Conservation (phyloP, 2,888 invertebrate genomes). For the Ashinkailepas kermadecensis region DNA sequence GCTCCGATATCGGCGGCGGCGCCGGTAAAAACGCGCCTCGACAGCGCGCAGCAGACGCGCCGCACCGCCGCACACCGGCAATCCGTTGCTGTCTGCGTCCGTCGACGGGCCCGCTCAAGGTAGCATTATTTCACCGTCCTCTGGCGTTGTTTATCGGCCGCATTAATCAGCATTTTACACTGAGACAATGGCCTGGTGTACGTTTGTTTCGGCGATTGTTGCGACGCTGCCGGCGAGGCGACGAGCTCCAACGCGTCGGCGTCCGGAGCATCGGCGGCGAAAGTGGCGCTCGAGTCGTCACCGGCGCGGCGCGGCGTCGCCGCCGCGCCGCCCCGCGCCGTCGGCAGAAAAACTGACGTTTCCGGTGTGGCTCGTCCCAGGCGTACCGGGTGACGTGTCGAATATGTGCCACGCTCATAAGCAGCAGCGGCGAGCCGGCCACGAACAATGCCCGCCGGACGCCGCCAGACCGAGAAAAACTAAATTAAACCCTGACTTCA, state of each 20-base stretch:
- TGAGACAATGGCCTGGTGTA: not conserved
- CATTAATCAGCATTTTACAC: constrained; percentile 13
- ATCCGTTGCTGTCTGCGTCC: not conserved
- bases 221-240: not conserved
- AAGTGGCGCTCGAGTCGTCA: not conserved
- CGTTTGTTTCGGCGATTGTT: constrained; percentile 13
- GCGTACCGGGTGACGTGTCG: not conserved
- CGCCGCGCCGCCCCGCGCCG: not conserved
- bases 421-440: not conserved
- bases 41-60: not conserved
- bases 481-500: constrained; percentile 18
- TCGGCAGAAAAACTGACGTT: not conserved
- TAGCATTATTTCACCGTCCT: constrained; percentile 17
- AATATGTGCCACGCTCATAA: not conserved
- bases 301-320: not conserved
- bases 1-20: not conserved
- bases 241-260: not conserved
- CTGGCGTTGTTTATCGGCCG: not conserved
- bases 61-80: not conserved
- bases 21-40: not conserved
- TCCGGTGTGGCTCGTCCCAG: not conserved
- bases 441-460: constrained; percentile 12
- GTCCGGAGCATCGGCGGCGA: not conserved
- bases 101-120: not conserved
- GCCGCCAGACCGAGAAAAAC: not conserved